Percentiles rank a stretch among this genome's conserved stretches.
Evolutionary conservation across 1,140 invertebrate species (phyloP).

Genomic region (Helicoverpa zea): DNA sequence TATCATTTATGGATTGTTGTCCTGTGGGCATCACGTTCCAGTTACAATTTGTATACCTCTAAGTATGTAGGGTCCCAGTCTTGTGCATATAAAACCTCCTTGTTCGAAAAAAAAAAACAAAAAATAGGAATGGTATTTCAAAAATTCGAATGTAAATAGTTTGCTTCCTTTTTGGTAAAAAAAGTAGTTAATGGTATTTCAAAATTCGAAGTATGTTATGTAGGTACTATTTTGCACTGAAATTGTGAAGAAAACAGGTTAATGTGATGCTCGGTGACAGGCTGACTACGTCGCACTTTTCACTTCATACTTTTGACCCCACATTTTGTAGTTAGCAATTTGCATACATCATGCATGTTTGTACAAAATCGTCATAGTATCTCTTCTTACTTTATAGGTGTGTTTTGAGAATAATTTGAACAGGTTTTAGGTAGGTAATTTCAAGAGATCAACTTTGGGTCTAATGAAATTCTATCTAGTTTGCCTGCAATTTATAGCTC

Average conservation of each 20-base stretch:
- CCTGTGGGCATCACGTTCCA: conserved; percentile 59
- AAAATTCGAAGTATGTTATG: not conserved
- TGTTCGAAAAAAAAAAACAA: not conserved
- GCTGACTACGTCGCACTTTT: conserved; percentile 18
- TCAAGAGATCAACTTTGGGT: too few species aligned
- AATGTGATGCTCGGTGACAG: conserved; percentile 30
- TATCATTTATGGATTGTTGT: conserved; percentile 49
- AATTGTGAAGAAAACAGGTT: conserved; percentile 8
- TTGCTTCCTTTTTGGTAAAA: too few species aligned
- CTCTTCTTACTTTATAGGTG: not conserved
- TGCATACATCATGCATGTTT: conserved; percentile 17
- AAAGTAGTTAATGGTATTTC: too few species aligned
- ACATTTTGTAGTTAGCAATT: not conserved
- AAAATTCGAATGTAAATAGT: too few species aligned
- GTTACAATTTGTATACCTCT: conserved; percentile 16
- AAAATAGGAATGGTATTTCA: too few species aligned
- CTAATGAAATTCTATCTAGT: too few species aligned
- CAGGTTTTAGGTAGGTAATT: too few species aligned
- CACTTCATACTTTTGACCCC: conserved; percentile 26
- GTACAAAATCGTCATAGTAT: not conserved
- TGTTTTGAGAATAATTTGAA: too few species aligned
- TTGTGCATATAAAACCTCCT: not conserved
- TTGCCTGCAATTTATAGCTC: too few species aligned
- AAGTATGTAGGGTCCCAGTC: not conserved
- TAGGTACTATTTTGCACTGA: not conserved